A percentile compares a stretch with the other conserved stretches of the same genome.
Conservation (phyloP, 2,797 vertebrate genomes). For the Amazona finschi region DNA sequence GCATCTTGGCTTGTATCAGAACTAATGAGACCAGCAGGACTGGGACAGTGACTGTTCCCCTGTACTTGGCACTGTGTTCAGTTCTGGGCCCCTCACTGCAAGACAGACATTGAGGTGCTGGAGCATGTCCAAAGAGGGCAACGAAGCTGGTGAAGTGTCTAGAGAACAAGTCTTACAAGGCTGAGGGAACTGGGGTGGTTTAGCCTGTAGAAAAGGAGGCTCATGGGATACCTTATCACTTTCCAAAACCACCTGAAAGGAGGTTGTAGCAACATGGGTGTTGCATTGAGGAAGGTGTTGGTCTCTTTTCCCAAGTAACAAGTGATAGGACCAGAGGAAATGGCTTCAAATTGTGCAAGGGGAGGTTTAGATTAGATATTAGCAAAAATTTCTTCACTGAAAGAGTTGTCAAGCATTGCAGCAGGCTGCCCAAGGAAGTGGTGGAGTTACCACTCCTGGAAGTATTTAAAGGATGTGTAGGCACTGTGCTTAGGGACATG, state of each 20-base stretch:
- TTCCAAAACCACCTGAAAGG: background rate
- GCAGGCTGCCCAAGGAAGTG: background rate
- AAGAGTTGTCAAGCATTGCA: background rate
- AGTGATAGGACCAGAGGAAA: background rate
- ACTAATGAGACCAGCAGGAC: background rate
- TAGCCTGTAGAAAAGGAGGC: background rate
- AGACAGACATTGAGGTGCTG: background rate
- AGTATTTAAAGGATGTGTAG: background rate
- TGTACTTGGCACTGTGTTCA: background rate
- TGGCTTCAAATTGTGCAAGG: background rate
- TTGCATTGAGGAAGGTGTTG: background rate
- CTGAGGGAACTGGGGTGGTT: background rate
- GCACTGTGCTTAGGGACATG: background rate
- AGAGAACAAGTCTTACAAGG: background rate
- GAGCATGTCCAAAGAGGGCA: background rate
- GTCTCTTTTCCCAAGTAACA: background rate
- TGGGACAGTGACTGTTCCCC: background rate
- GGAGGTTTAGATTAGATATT: background rate
- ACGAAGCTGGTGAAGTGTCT: background rate
- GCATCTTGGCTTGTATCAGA: background rate
- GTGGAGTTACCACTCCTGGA: background rate
- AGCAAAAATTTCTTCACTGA: background rate
- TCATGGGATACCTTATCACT: background rate
- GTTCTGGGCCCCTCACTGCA: background rate
- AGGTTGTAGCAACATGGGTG: background rate